Conservation (phyloP, 1,140 invertebrate species). For the Neodiprion lecontei region DNA sequence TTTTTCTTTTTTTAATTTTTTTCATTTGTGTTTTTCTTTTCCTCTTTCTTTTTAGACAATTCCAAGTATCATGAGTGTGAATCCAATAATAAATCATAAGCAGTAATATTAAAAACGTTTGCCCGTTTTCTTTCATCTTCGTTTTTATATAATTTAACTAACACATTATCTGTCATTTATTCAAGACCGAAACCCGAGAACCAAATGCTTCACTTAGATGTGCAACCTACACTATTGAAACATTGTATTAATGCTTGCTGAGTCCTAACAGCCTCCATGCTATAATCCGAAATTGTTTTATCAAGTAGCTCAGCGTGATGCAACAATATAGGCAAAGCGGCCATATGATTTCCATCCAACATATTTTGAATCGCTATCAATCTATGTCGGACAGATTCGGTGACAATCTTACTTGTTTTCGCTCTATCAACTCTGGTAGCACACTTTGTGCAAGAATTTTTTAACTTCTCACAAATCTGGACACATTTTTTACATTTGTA, state of each 20-base stretch:
- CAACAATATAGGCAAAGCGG: constrained; percentile 47
- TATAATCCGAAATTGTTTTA: constrained; percentile 44
- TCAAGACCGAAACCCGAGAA: neutral
- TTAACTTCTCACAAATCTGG: neutral
- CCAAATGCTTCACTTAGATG: neutral
- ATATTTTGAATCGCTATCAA: constrained; percentile 46
- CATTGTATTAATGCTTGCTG: constrained; percentile 59
- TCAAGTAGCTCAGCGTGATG: constrained; percentile 47
- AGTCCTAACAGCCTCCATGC: constrained; percentile 55
- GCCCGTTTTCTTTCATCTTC: neutral
- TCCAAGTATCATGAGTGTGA: constrained; percentile 8
- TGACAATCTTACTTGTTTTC: constrained; percentile 38
- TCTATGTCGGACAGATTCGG: constrained; percentile 46
- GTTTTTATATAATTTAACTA: neutral
- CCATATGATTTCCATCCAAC: constrained; percentile 48
- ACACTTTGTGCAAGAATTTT: constrained; percentile 35
- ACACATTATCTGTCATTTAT: neutral
- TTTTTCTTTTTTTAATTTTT: too few species aligned
- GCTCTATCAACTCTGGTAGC: constrained; percentile 35
- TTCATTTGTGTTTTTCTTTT: neutral
- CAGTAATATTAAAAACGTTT: constrained; percentile 1
- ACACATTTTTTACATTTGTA: constrained; percentile 41
- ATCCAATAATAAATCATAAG: constrained; percentile 1
- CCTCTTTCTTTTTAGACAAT: constrained; percentile 5
- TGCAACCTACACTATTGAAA: constrained; percentile 44